Percentiles rank a stretch among this genome's conserved stretches.
Conservation (phyloP, 2,888 invertebrate species). For the Aleiodes testaceus region DNA sequence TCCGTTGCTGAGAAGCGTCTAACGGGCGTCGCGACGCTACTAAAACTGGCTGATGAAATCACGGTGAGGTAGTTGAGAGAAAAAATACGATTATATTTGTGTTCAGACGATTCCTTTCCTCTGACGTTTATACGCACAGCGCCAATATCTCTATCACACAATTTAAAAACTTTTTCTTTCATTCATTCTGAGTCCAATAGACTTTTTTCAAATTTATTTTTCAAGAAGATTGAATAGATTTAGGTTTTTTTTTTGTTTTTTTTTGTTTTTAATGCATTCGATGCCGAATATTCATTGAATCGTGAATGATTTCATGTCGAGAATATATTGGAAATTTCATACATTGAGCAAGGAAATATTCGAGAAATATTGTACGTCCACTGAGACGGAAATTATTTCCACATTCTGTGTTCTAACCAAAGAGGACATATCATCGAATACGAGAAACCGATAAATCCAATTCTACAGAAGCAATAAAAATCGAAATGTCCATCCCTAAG, state of each 20-base stretch:
- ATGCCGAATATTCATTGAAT: constrained; percentile 2
- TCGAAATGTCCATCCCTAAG: not conserved
- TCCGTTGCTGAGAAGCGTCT: constrained; percentile 24
- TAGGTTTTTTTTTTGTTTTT: not conserved
- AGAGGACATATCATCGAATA: constrained; percentile 14
- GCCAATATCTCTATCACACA: not conserved
- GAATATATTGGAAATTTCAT: constrained; percentile 10
- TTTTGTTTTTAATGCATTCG: not conserved
- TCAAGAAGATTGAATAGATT: not conserved
- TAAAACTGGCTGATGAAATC: constrained; percentile 54
- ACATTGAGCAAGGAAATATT: constrained; percentile 6
- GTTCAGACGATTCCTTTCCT: not conserved
- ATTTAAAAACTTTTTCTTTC: too few relatives aligned
- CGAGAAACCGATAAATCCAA: constrained; percentile 24
- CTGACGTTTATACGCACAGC: constrained; percentile 22
- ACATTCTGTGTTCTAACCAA: constrained; percentile 25
- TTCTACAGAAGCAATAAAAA: constrained; percentile 17
- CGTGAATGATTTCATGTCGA: constrained; percentile 10
- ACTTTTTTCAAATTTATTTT: not conserved
- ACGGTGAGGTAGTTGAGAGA: constrained; percentile 25
- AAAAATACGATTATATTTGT: constrained; percentile 8
- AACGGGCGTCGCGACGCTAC: constrained; percentile 65
- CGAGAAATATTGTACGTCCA: constrained; percentile 14
- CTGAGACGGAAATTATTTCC: constrained; percentile 30
- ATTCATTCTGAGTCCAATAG: too few relatives aligned